Evolutionary conservation across 2,888 invertebrate genomes (phyloP).

Genomic region (Vanessa cardui): DNA sequence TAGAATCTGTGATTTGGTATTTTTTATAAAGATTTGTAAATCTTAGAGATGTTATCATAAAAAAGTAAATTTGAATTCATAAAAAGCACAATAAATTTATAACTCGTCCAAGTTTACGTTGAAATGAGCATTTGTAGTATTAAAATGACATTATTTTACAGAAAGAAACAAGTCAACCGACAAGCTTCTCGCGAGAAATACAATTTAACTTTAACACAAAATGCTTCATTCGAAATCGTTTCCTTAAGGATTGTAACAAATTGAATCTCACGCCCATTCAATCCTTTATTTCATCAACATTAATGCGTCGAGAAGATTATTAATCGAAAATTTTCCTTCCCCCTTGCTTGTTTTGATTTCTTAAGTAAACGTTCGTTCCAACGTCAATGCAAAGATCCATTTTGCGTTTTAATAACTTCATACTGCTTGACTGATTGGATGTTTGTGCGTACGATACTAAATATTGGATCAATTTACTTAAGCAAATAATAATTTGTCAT

Average conservation of each 20-base stretch:
- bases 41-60: no score
- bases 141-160: slow-evolving; percentile 14
- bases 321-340: slow-evolving; percentile 63
- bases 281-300: slow-evolving; percentile 75
- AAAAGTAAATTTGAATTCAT: no score
- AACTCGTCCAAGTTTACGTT: not conserved
- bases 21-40: no score
- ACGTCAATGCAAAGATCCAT: slow-evolving; percentile 38
- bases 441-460: slow-evolving; percentile 20
- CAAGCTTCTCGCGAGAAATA: slow-evolving; percentile 67
- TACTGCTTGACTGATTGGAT: slow-evolving; percentile 35
- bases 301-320: slow-evolving; percentile 73
- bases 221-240: slow-evolving; percentile 75
- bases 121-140: not conserved
- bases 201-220: slow-evolving; percentile 67
- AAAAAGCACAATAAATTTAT: not conserved
- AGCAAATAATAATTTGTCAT: slow-evolving; percentile 12
- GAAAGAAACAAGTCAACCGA: slow-evolving; percentile 59
- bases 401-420: slow-evolving; percentile 40
- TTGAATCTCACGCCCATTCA: slow-evolving; percentile 75
- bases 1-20: no score
- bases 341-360: slow-evolving; percentile 54
- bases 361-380: slow-evolving; percentile 46
- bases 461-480: slow-evolving; percentile 23
- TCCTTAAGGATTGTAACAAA: slow-evolving; percentile 75